phyloP scores from a whole-genome alignment of 2,113 vertebrate genomes.

The Hippopotamus amphibius region DNA sequence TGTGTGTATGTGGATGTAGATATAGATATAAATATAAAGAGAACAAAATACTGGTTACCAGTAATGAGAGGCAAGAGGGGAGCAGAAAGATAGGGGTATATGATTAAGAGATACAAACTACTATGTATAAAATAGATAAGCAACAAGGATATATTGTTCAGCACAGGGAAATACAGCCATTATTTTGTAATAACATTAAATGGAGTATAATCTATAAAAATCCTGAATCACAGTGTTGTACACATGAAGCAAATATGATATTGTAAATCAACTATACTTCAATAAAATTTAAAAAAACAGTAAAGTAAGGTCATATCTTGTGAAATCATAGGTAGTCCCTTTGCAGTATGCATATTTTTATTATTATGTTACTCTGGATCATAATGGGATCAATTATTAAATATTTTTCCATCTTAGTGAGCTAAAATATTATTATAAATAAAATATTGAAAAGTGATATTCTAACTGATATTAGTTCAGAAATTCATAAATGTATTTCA shows the following conservation, averaged over 20 bases:
- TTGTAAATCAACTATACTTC: background rate
- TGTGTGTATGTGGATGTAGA: no score
- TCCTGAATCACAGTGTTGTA: background rate
- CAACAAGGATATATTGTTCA: background rate
- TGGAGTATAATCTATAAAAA: background rate
- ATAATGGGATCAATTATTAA: rapidly evolving
- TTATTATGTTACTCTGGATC: background rate
- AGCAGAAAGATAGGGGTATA: no score
- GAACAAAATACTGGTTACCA: no score
- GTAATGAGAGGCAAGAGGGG: no score
- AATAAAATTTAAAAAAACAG: background rate
- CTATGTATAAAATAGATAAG: background rate
- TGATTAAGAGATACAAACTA: no score
- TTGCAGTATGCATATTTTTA: background rate
- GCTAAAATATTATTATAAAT: no score
- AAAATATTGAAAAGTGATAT: no score
- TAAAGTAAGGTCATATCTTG: background rate
- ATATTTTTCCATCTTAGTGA: no score
- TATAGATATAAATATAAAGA: no score
- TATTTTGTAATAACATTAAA: background rate
- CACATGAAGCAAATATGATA: background rate
- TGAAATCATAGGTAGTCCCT: background rate
- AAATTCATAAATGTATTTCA: no score
- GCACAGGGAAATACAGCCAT: background rate
- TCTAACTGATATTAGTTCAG: no score